Conservation (phyloP, 1,140 invertebrate species). For the Scaptomyza hsui region DNA sequence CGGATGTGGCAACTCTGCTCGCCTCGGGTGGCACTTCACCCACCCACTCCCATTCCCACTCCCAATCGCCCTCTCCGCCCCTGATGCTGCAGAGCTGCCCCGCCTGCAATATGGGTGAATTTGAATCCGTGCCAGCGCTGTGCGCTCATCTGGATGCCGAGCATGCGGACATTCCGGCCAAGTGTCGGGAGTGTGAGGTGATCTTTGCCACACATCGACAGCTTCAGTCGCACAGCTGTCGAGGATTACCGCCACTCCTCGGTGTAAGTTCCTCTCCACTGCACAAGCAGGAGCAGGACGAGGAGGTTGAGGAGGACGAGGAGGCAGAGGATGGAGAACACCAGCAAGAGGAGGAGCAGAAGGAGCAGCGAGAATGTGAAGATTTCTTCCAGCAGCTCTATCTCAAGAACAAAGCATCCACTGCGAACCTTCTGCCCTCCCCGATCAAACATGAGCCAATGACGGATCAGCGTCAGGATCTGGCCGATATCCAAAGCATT, state of each 20-base stretch:
- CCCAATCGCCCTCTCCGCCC: conserved; percentile 22
- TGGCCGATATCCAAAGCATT: conserved; percentile 94
- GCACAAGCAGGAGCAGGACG: conserved; percentile 36
- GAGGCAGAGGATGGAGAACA: conserved; percentile 9
- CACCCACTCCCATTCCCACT: background rate
- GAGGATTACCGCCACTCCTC: conserved; percentile 41
- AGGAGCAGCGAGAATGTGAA: conserved; percentile 85
- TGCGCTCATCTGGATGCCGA: conserved; percentile 89
- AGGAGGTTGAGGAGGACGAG: conserved; percentile 13
- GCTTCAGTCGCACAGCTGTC: conserved; percentile 86
- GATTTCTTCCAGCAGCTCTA: conserved; percentile 93
- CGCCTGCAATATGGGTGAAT: conserved; percentile 87
- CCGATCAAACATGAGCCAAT: conserved; percentile 71
- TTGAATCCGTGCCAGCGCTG: conserved; percentile 86
- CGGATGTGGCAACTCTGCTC: conserved; percentile 61
- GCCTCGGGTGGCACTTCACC: conserved; percentile 44
- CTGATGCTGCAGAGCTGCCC: conserved; percentile 83
- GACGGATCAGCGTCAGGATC: conserved; percentile 86
- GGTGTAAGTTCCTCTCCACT: conserved; percentile 56
- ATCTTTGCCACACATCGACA: conserved; percentile 89
- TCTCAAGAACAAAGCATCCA: conserved; percentile 87
- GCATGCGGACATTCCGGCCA: conserved; percentile 88
- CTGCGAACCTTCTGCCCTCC: conserved; percentile 31
- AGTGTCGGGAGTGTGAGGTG: conserved; percentile 89
- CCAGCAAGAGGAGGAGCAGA: conserved; percentile 12